Conservation (phyloP, 2,888 invertebrate species). For the Amaurobius ferox region DNA sequence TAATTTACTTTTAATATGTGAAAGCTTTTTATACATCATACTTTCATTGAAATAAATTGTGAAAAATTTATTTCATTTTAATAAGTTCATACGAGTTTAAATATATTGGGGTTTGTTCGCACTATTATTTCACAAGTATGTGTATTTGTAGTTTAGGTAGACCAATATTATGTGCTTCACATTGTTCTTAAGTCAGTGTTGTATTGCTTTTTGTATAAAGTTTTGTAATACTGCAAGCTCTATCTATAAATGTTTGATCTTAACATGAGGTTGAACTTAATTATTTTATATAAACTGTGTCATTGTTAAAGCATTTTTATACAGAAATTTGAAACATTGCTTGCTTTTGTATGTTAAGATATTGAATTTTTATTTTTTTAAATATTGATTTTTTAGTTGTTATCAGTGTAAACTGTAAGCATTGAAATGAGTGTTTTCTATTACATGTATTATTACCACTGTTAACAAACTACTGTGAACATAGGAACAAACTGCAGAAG, state of each 20-base stretch:
- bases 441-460: conserved; percentile 6
- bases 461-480: neutral
- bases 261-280: conserved; percentile 2
- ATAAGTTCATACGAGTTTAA: no score
- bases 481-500: no score
- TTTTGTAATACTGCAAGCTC: conserved; percentile 1
- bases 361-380: conserved; percentile 14
- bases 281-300: conserved; percentile 2
- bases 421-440: conserved; percentile 10
- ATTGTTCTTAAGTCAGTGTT: conserved; percentile 11
- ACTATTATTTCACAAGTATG: no score
- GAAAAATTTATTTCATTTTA: no score
- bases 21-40: no score
- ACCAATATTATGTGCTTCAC: neutral
- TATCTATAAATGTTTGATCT: conserved; percentile 10
- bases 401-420: neutral
- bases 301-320: conserved; percentile 13
- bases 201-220: neutral
- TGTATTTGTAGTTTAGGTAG: neutral
- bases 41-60: no score
- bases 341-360: conserved; percentile 16
- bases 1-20: no score
- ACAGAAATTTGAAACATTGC: conserved; percentile 5
- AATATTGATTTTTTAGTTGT: conserved; percentile 12
- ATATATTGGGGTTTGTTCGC: no score